These are phyloP conservation scores for Alces alces DNA, from an alignment of 2,113 vertebrate species.

Conservation along the genomic window DNA sequence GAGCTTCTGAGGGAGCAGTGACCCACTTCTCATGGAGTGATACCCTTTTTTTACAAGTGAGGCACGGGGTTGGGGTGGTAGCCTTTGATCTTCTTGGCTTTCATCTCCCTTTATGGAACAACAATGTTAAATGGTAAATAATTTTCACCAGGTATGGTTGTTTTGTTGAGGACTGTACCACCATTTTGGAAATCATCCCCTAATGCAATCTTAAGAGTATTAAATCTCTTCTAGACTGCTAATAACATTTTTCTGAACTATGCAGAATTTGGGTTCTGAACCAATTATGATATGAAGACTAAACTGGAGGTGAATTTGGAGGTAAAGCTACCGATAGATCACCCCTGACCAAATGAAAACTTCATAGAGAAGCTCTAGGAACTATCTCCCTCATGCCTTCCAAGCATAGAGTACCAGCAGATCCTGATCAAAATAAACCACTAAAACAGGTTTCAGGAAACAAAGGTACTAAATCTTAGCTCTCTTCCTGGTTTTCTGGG, in stretches of 20 bases:
- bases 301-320: constrained; percentile 22
- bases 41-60: not conserved
- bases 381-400: not conserved
- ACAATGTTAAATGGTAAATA: not conserved
- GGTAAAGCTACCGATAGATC: not conserved
- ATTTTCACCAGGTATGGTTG: not conserved
- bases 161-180: not conserved
- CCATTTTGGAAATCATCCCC: not conserved
- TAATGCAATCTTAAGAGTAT: not conserved
- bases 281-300: not conserved
- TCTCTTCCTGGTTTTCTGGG: not conserved
- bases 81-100: not conserved
- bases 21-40: not conserved
- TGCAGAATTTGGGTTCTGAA: constrained; percentile 19
- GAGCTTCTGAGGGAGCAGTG: not conserved
- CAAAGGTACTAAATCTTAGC: not conserved
- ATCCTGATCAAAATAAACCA: not conserved
- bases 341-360: not conserved
- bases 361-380: not conserved
- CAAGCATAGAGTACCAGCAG: not conserved
- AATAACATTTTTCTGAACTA: not conserved
- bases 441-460: not conserved
- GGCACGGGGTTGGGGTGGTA: not conserved
- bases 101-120: not conserved
- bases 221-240: constrained; percentile 11